phyloP scores from a whole-genome alignment of 2,797 vertebrate genomes.

The Oreonectes daqikongensis region DNA sequence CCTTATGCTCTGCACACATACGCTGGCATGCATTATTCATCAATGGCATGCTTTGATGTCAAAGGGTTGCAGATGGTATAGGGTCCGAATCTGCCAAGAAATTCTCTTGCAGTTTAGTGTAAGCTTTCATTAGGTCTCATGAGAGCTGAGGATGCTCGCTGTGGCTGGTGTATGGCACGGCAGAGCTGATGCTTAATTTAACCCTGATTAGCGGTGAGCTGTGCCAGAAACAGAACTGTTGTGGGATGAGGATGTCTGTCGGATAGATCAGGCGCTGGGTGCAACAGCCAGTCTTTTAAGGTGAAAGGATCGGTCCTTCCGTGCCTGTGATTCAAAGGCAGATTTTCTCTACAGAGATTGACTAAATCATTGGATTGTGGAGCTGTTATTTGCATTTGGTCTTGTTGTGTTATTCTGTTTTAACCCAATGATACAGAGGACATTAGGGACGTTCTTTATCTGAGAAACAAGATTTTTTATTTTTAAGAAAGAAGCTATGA shows the following conservation, averaged over 20 bases:
- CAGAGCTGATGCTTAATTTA: conserved; percentile 50
- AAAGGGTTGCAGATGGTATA: conserved; percentile 55
- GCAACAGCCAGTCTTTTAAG: conserved; percentile 40
- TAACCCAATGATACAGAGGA: not conserved
- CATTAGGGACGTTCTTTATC: too few relatives aligned
- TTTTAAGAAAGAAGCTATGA: too few relatives aligned
- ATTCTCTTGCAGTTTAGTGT: conserved; percentile 47
- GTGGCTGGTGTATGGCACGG: conserved; percentile 19
- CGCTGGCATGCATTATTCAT: conserved; percentile 52
- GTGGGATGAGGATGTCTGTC: conserved; percentile 22
- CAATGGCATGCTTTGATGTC: conserved; percentile 55
- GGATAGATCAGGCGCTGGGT: conserved; percentile 16
- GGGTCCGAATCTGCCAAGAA: conserved; percentile 49
- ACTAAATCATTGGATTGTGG: not conserved
- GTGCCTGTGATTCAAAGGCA: not conserved
- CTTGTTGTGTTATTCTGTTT: conserved; percentile 5
- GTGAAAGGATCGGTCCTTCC: conserved; percentile 24
- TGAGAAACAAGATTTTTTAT: too few relatives aligned
- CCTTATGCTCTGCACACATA: conserved; percentile 15
- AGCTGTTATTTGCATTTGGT: not conserved
- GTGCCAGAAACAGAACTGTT: conserved; percentile 27
- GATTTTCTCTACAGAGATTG: conserved; percentile 9
- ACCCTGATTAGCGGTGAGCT: conserved; percentile 25
- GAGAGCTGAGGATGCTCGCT: conserved; percentile 27
- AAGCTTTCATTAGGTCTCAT: conserved; percentile 39